phyloP scores from a whole-genome alignment of 2,113 vertebrate species.

The Silurus meridionalis region DNA sequence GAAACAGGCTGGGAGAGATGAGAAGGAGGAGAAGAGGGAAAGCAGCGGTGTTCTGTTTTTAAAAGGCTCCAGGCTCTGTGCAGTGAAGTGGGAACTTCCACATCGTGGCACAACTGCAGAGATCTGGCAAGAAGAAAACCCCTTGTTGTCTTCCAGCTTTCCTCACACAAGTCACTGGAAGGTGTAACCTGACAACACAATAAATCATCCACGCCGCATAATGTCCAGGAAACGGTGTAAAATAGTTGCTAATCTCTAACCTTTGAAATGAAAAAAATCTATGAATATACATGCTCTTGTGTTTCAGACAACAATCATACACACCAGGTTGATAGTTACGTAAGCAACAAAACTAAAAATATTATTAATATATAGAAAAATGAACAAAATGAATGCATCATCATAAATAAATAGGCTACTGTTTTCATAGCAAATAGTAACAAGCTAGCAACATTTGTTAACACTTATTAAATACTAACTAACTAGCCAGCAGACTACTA shows the following conservation, averaged over 20 bases:
- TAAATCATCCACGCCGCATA: not conserved
- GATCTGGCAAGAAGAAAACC: not conserved
- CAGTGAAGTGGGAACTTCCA: slow-evolving; percentile 27
- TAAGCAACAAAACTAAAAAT: not conserved
- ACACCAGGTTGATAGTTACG: too few relatives aligned
- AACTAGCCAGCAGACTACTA: not conserved
- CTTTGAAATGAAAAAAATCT: not conserved
- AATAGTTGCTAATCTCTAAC: not conserved
- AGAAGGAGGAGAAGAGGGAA: not conserved
- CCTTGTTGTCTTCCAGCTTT: slow-evolving; percentile 9
- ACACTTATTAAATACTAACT: not conserved
- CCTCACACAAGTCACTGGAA: slow-evolving; percentile 2
- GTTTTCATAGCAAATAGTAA: not conserved
- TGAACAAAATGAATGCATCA: not conserved
- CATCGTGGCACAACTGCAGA: slow-evolving; percentile 14
- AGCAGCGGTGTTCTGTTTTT: not conserved
- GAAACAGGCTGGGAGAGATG: not conserved
- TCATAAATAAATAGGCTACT: not conserved
- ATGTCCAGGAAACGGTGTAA: not conserved
- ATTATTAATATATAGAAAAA: not conserved
- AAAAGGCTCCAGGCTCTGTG: slow-evolving; percentile 25
- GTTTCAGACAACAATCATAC: not conserved
- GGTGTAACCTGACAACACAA: not conserved
- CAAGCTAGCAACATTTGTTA: not conserved
- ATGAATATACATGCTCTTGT: not conserved